Percentiles rank a stretch among this genome's conserved stretches.
These are phyloP conservation scores for Desoria tigrina DNA, from an alignment of 2,888 invertebrate species.

Conservation along the genomic window DNA sequence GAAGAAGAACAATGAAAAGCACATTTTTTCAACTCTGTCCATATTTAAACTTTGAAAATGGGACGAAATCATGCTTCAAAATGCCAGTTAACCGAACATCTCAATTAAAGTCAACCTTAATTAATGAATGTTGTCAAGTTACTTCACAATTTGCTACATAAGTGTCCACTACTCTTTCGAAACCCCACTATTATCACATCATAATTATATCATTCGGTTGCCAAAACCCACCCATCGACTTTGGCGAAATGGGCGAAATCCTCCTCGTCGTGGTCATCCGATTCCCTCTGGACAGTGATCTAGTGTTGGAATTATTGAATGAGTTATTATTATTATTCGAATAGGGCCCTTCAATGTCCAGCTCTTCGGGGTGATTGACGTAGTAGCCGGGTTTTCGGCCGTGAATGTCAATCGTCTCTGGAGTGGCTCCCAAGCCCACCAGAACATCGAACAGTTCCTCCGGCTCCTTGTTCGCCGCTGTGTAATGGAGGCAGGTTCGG, in stretches of 20 bases:
- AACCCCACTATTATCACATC: too few relatives aligned
- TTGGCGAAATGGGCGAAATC: conserved; percentile 35
- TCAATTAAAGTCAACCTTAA: too few relatives aligned
- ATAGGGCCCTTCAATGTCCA: conserved; percentile 59
- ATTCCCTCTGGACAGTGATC: conserved; percentile 16
- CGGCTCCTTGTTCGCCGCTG: conserved; percentile 65
- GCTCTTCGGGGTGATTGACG: conserved; percentile 61
- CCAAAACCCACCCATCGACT: conserved; percentile 10
- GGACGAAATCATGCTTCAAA: too few relatives aligned
- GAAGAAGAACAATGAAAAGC: too few relatives aligned
- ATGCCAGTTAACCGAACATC: too few relatives aligned
- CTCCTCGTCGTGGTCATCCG: conserved; percentile 20
- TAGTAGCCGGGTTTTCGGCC: conserved; percentile 65
- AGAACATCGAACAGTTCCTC: conserved; percentile 65
- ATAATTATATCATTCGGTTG: too few relatives aligned
- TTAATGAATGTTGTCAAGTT: too few relatives aligned
- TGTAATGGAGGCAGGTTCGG: conserved; percentile 69
- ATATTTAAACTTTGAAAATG: too few relatives aligned
- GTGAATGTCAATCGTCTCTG: conserved; percentile 63
- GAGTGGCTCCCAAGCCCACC: conserved; percentile 66
- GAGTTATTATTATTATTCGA: too few relatives aligned
- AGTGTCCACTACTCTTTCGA: too few relatives aligned
- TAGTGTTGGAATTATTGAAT: conserved; percentile 8
- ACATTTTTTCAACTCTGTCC: too few relatives aligned
- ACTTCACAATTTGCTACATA: too few relatives aligned